Base-by-base conservation (phyloP, 2,113 vertebrate genomes). In the Melanotaenia duboulayi region DNA sequence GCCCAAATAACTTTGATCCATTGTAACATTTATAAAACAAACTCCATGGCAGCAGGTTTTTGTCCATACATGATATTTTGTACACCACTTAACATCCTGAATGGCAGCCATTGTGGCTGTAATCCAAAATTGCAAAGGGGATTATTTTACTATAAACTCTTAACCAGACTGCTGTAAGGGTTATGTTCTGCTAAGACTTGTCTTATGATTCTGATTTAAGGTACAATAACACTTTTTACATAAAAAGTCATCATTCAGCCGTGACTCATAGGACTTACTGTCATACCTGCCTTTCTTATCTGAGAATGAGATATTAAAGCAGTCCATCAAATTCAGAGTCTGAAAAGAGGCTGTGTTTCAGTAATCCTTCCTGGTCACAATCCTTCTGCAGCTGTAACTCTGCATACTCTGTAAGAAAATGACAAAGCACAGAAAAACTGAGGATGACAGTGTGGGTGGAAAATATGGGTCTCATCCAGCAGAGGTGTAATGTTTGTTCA, bases 131-230 rank as follows among this genome's bases (percentile, higher is more conserved):
- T 10, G 14, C 25, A 74, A 13, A 63, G 32, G 7, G 80, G 78
- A 87, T 91, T 86, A 89, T 32, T 35, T 55, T 46, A 10, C 39
- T 28, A 65, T 80, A 63, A 88, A 85, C 67, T 82, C 42, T 50
- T 51, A 55, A 70, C 3, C 16, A 61, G 35, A 39, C 22, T 37
- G 62, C 42, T 80, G 35, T 55, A 49, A 64, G 69, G 66, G 12
- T 11, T 48, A 42, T 57, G 39, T 40, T 68, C 49, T 57, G 60
- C 28, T 66, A 49, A 72, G 59, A n/a, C 11, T 10, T 52, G 17
- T 46, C 54, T 54, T 60, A 55, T 62, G 65, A 75, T 77, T 46
- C 54, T 66, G 1, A 60, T 2, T 11, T 49, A 44, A 62, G 2
- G 11, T 28, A 62, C 46, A 70, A 22, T 32, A 54, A 44, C 3